These are phyloP conservation scores for Chironomus tepperi DNA, from an alignment of 1,140 invertebrate species.

Conservation along the genomic window DNA sequence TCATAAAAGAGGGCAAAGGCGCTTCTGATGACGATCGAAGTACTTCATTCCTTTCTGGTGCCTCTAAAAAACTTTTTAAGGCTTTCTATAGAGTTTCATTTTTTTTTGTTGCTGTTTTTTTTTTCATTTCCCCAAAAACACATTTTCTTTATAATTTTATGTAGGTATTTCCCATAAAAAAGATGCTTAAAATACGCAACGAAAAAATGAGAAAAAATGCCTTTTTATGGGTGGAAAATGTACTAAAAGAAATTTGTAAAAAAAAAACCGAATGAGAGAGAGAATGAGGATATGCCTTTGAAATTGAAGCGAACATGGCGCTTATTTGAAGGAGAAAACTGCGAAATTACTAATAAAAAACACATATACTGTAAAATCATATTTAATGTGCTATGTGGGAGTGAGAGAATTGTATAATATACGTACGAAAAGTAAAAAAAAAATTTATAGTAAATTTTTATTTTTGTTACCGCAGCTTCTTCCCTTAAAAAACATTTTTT, in stretches of 20 bases:
- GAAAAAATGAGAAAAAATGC: slow-evolving; percentile 12
- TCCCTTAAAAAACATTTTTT: neutral
- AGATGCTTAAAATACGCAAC: slow-evolving; percentile 24
- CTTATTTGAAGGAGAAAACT: neutral
- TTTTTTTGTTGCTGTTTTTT: neutral
- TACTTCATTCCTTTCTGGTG: neutral
- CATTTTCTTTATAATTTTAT: slow-evolving; percentile 24
- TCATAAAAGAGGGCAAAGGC: too few relatives aligned
- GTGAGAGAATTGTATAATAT: neutral
- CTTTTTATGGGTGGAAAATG: slow-evolving; percentile 2
- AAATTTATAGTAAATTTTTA: slow-evolving; percentile 18
- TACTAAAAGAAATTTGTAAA: slow-evolving; percentile 20
- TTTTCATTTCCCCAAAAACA: slow-evolving; percentile 22
- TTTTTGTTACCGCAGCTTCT: neutral
- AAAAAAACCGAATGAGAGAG: neutral
- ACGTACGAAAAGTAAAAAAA: neutral
- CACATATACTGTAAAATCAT: slow-evolving; percentile 24
- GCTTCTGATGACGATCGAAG: too few relatives aligned
- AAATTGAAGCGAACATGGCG: too few relatives aligned
- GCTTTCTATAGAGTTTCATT: neutral
- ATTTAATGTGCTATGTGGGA: neutral
- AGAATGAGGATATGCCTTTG: neutral
- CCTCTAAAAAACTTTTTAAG: neutral
- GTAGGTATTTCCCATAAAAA: slow-evolving; percentile 19
- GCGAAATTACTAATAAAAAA: slow-evolving; percentile 24